Base-by-base conservation (phyloP, 2,888 invertebrate genomes). In the Diloba caeruleocephala region DNA sequence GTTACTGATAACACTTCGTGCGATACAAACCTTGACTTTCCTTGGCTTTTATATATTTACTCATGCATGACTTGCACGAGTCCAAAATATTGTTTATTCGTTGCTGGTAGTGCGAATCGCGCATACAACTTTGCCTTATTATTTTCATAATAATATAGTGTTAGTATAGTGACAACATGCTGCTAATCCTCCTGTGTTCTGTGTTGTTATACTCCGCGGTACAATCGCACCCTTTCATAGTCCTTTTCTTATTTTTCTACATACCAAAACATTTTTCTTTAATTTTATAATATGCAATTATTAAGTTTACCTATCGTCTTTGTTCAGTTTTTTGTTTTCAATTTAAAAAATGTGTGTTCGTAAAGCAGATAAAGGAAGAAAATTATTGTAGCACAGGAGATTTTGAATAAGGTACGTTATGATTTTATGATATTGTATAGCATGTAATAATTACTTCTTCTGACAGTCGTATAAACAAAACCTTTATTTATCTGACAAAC, bases 211-310 rank as follows among this genome's bases (percentile, higher is more conserved):
- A 76, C 36, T 70, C 74, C 0, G 66, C 63, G 6, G 74, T 76
- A 3, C 45, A 55, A 2, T 23, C 79, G 8, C 72, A 72, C 15
- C 72, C 72, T 0, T 73, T 60, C 9, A 59, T 83, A 41, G 32
- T 61, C 6, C 52, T 81, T 3, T 79, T 75, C 28, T 55, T 80
- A 42, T 78, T 77, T 43, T 78, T 72, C 28, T 82, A 69, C 41
- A 69, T 76, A 32, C 76, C 70, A 14, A 77, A 74, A 62, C 76
- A 61, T 46, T 71, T 73, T 10, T 79, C 62, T 19, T 38, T 67
- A 5, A 53, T 57, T 13, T 52, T 71, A 31, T 71, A 65, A 25
- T 7, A 12, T 12, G 14, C 13, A n/a, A 8, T 17, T n/a, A 12
- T 3, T 1, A 17, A 9, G 2, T 38, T 9, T 1, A 10, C 3